phyloP scores from a whole-genome alignment of 2,113 vertebrate species.

The Clarias macrocephalus region DNA sequence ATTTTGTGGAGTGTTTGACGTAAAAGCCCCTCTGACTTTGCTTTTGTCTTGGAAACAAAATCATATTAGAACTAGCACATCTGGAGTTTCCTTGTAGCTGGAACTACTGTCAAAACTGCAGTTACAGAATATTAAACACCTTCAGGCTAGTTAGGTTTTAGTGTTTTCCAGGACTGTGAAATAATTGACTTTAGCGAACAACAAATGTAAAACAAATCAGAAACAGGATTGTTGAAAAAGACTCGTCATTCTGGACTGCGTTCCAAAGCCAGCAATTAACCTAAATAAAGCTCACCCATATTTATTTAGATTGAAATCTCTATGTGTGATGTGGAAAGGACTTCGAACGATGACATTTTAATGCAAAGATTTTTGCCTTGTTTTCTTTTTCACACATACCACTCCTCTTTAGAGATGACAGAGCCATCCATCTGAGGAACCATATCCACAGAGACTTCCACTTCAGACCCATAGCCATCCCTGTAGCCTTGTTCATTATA shows the following conservation, averaged over 20 bases:
- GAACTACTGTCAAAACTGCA: not conserved
- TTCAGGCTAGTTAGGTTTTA: not conserved
- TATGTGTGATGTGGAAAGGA: not conserved
- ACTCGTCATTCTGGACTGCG: not conserved
- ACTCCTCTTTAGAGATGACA: slow-evolving; percentile 91
- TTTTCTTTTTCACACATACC: slow-evolving; percentile 78
- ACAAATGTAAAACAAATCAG: not conserved
- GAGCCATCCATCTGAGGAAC: slow-evolving; percentile 87
- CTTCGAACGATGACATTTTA: not conserved
- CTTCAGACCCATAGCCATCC: slow-evolving; percentile 83
- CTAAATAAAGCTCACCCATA: slow-evolving; percentile 22
- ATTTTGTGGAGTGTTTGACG: not conserved
- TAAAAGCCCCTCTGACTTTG: not conserved
- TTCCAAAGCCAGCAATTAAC: not conserved
- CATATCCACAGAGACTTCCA: slow-evolving; percentile 85
- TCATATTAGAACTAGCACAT: no score
- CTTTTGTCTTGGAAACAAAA: not conserved
- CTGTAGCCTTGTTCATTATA: slow-evolving; percentile 80
- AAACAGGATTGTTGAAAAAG: not conserved
- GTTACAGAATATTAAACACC: not conserved
- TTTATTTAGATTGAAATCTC: not conserved
- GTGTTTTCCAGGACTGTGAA: not conserved
- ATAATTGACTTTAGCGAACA: not conserved
- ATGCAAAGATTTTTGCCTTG: not conserved
- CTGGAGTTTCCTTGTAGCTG: not conserved